These are phyloP conservation scores for Casuarius casuarius DNA, from an alignment of 2,113 vertebrate species.

Conservation along the genomic window DNA sequence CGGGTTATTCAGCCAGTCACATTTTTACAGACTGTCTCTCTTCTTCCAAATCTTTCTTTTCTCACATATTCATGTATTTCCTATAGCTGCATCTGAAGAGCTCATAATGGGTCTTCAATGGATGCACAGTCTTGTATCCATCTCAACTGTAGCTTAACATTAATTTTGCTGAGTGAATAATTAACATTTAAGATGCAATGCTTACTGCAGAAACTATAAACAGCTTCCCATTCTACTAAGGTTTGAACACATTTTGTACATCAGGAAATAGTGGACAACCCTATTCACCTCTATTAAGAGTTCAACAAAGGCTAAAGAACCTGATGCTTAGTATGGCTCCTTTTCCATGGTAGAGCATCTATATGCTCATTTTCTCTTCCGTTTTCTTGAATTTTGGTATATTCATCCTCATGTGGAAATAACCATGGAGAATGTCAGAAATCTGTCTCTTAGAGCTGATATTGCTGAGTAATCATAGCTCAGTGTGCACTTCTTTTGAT, in stretches of 20 bases:
- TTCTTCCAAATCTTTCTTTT: neutral
- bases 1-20: neutral
- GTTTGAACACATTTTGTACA: neutral
- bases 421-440: neutral
- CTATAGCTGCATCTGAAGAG: neutral
- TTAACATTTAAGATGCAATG: neutral
- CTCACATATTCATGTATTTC: neutral
- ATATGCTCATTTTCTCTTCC: neutral
- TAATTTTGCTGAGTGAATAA: neutral
- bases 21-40: neutral
- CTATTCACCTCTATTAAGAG: neutral
- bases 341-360: neutral
- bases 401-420: neutral
- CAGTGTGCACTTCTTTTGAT: accelerated
- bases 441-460: neutral
- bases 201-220: neutral
- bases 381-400: neutral
- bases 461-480: neutral
- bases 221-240: neutral
- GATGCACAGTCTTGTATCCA: neutral
- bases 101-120: neutral
- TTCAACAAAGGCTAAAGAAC: neutral
- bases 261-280: neutral
- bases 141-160: neutral
- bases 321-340: neutral